Evolutionary conservation across 2,797 vertebrate species (phyloP), one percentile per base, ranked within the genome.

Genomic region (Mormyrops attenuatus): DNA sequence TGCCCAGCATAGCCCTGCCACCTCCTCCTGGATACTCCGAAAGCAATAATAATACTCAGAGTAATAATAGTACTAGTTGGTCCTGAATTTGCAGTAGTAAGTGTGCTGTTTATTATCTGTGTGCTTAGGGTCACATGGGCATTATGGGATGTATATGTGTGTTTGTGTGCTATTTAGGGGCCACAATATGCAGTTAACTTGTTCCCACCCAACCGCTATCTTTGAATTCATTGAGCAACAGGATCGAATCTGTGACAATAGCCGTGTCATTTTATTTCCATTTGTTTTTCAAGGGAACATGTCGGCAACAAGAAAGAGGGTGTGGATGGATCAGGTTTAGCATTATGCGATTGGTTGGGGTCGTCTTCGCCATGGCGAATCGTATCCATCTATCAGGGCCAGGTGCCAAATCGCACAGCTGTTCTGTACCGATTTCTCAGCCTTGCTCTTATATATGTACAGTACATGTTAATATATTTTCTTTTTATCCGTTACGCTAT

Each of bases 401-500:
- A 2, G 0, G 6, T 80, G 73, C 38, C 73, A 77, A 41, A 77
- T 38, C 69, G 0, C 69, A 77, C 34, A 77, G 15, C 69, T 17
- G 82, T 50, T 85, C 82, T 44, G 69, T 77, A 17, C 30, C 30
- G 15, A 41, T 34, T 77, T 34, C 15, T 8, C 26, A 73, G 34
- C 30, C 73, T 77, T 77, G 34, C 38, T 8, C 15, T 20, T 47
- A n/a, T 85, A 95, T 96, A 95, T 96, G 93, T 96, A 95, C 94
- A 95, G 92, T 94, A 96, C 96, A 97, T 97, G 92, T 94, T 96
- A 96, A 97, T 97, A 96, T 97, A 96, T 97, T 97, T 96, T 97
- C 97, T 97, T 97, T 98, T 5, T 97, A 97, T 98, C 97, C 96
- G 95, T 94, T 95, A 96, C 97, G 97, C 98, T 96, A 97, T 99